Evolutionary conservation across 1,140 invertebrate genomes (phyloP).

Genomic region (Dinothrombium tinctorium): DNA sequence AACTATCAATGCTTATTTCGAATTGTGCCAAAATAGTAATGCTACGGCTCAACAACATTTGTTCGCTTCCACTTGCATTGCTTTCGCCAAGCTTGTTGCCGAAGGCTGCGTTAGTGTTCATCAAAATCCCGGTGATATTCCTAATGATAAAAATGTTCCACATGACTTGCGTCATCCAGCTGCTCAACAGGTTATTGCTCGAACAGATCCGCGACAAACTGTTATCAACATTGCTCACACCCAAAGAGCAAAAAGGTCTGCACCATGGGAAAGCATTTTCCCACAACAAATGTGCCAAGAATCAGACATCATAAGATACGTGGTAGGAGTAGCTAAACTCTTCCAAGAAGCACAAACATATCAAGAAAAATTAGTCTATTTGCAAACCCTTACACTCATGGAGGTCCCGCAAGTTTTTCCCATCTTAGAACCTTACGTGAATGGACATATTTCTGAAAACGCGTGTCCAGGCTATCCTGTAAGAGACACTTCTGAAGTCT

Average conservation of each 20-base stretch:
- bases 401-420: slow-evolving; percentile 8
- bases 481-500: neutral
- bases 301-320: slow-evolving; percentile 4
- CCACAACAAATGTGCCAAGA: slow-evolving; percentile 4
- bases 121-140: slow-evolving; percentile 3
- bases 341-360: slow-evolving; percentile 5
- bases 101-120: slow-evolving; percentile 3
- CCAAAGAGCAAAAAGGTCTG: slow-evolving; percentile 4
- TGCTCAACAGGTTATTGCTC: neutral
- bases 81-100: slow-evolving; percentile 9
- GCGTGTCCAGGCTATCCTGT: slow-evolving; percentile 7
- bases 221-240: neutral
- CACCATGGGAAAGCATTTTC: slow-evolving; percentile 5
- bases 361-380: slow-evolving; percentile 11
- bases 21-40: neutral
- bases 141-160: neutral
- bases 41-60: slow-evolving; percentile 7
- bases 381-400: slow-evolving; percentile 13
- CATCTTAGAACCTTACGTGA: slow-evolving; percentile 8
- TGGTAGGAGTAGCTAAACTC: slow-evolving; percentile 5
- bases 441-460: neutral
- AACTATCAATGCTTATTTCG: slow-evolving; percentile 9
- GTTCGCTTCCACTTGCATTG: slow-evolving; percentile 4
- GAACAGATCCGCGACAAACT: neutral
- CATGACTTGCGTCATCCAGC: neutral